Conservation (phyloP, 2,888 invertebrate genomes). For the Chymomyza caudatula region DNA sequence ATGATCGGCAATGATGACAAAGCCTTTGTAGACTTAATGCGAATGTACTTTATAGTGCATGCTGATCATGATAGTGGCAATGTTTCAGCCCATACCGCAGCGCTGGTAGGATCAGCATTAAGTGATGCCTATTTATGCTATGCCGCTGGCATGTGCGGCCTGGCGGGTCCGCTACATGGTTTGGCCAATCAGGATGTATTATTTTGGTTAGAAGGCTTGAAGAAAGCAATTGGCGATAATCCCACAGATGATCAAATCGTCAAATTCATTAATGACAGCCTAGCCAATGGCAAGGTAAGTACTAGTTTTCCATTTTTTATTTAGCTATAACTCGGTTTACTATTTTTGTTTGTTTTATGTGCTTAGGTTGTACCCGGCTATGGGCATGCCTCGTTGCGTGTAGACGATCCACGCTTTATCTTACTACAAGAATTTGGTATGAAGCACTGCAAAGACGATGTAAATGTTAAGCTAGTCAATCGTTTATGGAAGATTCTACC, state of each 20-base stretch:
- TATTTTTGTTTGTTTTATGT: neutral
- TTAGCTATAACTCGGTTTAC: too few relatives aligned
- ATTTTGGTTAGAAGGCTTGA: slow-evolving; percentile 92
- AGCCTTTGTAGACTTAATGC: slow-evolving; percentile 77
- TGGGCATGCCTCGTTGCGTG: slow-evolving; percentile 90
- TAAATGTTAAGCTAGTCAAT: slow-evolving; percentile 85
- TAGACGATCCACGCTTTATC: slow-evolving; percentile 87
- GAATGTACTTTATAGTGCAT: slow-evolving; percentile 89
- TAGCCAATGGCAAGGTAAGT: slow-evolving; percentile 34
- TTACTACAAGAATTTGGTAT: slow-evolving; percentile 89
- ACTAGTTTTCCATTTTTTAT: too few relatives aligned
- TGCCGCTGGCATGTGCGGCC: slow-evolving; percentile 88
- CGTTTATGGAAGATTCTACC: slow-evolving; percentile 88
- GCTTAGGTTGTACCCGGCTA: slow-evolving; percentile 88
- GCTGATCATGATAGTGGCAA: slow-evolving; percentile 91
- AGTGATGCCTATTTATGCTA: slow-evolving; percentile 89
- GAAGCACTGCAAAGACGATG: slow-evolving; percentile 88
- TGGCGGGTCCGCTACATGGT: slow-evolving; percentile 91
- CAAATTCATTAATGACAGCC: slow-evolving; percentile 87
- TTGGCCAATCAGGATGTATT: slow-evolving; percentile 93
- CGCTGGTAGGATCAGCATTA: slow-evolving; percentile 89
- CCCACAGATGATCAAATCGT: slow-evolving; percentile 91
- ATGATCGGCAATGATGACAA: slow-evolving; percentile 73
- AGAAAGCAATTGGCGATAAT: slow-evolving; percentile 86
- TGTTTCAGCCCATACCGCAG: slow-evolving; percentile 89